Evolutionary conservation across 2,888 invertebrate genomes (phyloP), one percentile per base, ranked within the genome.

Genomic region (Synergus japonicus): DNA sequence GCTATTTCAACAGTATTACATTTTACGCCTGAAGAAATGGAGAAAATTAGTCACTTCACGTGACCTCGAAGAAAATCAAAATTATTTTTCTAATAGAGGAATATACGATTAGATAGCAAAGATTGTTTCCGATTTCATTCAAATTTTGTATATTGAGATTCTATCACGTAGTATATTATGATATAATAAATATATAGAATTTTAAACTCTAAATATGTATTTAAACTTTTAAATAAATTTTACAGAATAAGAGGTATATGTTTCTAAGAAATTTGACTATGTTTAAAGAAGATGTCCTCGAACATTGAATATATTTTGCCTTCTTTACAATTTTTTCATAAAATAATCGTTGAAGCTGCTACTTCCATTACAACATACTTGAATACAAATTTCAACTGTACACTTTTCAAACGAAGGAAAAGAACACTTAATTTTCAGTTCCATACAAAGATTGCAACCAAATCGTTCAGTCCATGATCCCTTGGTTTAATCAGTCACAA

Each of bases 1-100:
- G 98, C 98, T 0, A 97, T 98, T 79, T 95, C 96, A 0, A 96
- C 97, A 1, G 96, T 97, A 0, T 92, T 98, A 5, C 96, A 97
- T 90, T 97, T 98, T 90, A 97, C 96, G 78, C 92, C 93, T 0
- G 92, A 93, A 15, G 98, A 98, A 92, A 94, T 94, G 87, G 94
- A 94, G 79, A 91, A 91, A 84, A 91, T 92, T 79, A 87, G 89
- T 73, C 82, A 79, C 12, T 81, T 81, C 63, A 83, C 82, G 81
- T 84, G 80, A 66, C 15, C 18, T 22, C n/a, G 18, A 29, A 15
- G 5, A 22, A 44, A 64, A 77, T 12, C 8, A 63, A 63, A 44
- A n/a, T 15, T 63, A 76, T 76, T 63, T 60, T 58, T 60, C 13
- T 54, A 43, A 43, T 8, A 58, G 15, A 64, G 9, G 29, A 37